Evolutionary conservation across 2,888 invertebrate species (phyloP), one percentile per base, ranked within the genome.

Genomic region (Tanypteryx hageni): DNA sequence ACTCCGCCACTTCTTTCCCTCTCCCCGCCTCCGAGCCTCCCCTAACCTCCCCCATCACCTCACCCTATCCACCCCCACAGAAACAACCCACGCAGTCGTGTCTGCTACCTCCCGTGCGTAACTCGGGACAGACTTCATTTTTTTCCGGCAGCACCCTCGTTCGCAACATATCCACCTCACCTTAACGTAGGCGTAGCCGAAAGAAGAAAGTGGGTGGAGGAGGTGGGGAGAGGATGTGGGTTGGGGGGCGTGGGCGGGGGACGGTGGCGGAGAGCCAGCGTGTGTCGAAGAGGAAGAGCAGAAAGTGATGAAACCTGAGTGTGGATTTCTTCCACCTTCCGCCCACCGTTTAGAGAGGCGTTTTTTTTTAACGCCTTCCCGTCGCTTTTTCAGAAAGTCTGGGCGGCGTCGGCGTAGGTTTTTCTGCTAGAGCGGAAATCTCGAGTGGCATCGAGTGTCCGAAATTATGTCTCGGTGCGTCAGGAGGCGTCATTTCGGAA

Each of bases 61-160:
- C 22, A 56, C 85, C 57, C 8, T 27, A 11, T 44, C 58, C 13
- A 85, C 16, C 57, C n/a, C 16, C 16, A 22, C 85, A 8, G 16
- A 44, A 27, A 83, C 68, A n/a, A 76, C 76, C 76, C 76, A 76
- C 76, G 76, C 22, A 22, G 22, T 76, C 76, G 27, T 22, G 76
- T 76, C 27, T 76, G 76, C 68, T 22, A 22, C 18, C 22, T 22
- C 68, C 27, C 76, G 57, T 56, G 56, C 44, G 56, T 57, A 84
- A 84, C 56, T 14, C 84, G 84, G 84, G 57, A 84, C n/a, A 16
- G 31, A 27, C 31, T 82, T 82, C 31, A 44, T 56, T 84, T 84
- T n/a, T 84, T 44, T 84, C 84, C 27, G 76, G 76, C 76, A 27
- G 76, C 76, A 76, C 76, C n/a, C 76, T n/a, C 76, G 76, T 76